Conservation (phyloP, 2,113 vertebrate genomes). For the Uria aalge region DNA sequence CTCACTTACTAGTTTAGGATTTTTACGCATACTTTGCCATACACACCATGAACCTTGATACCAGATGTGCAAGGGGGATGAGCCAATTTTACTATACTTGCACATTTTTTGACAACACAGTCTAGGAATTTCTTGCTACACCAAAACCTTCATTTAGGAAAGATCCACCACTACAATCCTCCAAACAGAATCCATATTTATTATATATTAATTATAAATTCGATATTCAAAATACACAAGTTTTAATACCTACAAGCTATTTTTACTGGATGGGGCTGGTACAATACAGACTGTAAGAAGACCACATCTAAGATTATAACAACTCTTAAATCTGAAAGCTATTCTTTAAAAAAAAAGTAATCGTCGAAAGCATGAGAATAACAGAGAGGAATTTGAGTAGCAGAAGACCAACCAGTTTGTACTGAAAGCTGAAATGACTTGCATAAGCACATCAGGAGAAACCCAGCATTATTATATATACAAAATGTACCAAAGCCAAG, state of each 20-base stretch:
- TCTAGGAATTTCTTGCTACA: neutral
- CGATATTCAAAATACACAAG: neutral
- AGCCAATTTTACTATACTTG: neutral
- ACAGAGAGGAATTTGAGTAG: neutral
- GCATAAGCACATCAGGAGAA: neutral
- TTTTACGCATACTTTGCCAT: neutral
- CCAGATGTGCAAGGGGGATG: neutral
- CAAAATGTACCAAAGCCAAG: neutral
- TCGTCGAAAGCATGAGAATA: neutral
- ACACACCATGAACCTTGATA: neutral
- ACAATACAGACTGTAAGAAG: neutral
- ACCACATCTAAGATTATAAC: neutral
- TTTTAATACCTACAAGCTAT: neutral
- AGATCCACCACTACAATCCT: neutral
- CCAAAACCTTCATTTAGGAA: neutral
- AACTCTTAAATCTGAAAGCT: neutral
- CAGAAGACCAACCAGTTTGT: neutral
- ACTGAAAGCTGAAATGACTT: conserved; percentile 12
- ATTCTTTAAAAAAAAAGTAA: neutral
- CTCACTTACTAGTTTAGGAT: neutral
- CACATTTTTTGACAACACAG: neutral
- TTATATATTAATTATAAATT: neutral
- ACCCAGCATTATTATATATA: neutral
- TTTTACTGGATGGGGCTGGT: neutral
- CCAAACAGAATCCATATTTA: neutral